These are phyloP conservation scores for Linnaemya vulpina DNA, from an alignment of 2,888 invertebrate genomes.

Conservation along the genomic window DNA sequence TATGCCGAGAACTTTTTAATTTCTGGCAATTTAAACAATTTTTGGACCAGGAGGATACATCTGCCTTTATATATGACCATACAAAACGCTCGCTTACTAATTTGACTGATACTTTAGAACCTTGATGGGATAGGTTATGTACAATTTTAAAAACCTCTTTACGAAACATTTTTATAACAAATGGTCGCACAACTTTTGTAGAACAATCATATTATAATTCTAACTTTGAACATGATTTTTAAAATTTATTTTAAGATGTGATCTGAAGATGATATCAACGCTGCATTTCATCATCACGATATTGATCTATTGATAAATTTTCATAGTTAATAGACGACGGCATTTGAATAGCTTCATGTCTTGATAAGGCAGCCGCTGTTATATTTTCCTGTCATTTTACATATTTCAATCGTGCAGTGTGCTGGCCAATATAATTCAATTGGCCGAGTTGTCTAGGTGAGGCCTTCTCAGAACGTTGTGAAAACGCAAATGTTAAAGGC, in stretches of 20 bases:
- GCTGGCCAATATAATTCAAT: constrained; percentile 17
- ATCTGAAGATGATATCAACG: constrained; percentile 1
- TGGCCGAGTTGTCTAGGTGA: constrained; percentile 12
- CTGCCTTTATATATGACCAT: constrained; percentile 1
- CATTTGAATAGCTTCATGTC: constrained; percentile 4
- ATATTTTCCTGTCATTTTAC: background rate
- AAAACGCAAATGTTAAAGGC: constrained; percentile 17
- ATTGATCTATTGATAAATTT: background rate
- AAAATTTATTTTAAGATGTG: background rate
- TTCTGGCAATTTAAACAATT: constrained; percentile 7
- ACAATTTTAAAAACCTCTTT: constrained; percentile 1
- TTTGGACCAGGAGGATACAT: constrained; percentile 1
- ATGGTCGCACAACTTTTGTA: background rate
- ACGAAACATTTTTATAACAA: background rate
- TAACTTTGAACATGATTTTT: background rate
- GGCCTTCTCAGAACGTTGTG: constrained; percentile 22
- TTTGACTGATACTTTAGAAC: constrained; percentile 10
- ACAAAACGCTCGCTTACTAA: background rate
- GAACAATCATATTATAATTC: constrained; percentile 19
- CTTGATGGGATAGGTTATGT: background rate
- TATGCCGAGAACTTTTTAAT: background rate
- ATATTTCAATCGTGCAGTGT: background rate
- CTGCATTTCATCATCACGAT: background rate
- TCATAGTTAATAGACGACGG: background rate
- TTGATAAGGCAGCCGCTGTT: constrained; percentile 15